Base-by-base conservation (phyloP, 2,888 invertebrate species). In the Andrena haemorrhoa region DNA sequence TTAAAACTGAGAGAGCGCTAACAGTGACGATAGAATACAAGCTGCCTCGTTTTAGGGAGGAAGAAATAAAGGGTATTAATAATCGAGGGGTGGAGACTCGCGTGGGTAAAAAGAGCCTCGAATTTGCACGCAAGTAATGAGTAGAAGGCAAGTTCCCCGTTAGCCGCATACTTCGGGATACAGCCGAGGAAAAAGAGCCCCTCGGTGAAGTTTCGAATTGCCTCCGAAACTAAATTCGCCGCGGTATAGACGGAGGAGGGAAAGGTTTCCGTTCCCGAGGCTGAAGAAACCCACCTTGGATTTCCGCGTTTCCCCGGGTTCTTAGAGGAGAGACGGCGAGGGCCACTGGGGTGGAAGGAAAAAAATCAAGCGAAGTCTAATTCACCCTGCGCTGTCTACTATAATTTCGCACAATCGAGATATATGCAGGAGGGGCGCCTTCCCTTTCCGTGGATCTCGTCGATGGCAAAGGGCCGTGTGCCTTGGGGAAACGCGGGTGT, bases 191-290 rank as follows among this genome's bases (percentile, higher is more conserved):
- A 78, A 74, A 70, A 78, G 23, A 51, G 56, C 63, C 35, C 16
- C 23, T 65, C 8, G 58, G 47, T 26, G 60, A 82, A 86, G 73
- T 82, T 86, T 53, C 53, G 23, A 16, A 70, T 69, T 64, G 73
- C 66, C 66, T 76, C 56, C 33, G 74, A 70, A 82, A 71, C 76
- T 87, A 87, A 87, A 87, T 87, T 70, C 74, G 61, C 80, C 47
- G 23, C 53, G 20, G 23, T n/a, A 7, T 10, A 53, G 53, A 66
- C 53, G 35, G 16, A 31, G 23, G 23, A 53, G 33, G 53, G 56
- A 58, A 68, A 56, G 56, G 65, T 41, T 41, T 47, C 53, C 58
- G 56, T 35, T 63, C 16, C 29, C 16, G 8, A 65, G 60, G 29
- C 33, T 10, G 26, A 51, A 29, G 68, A 82, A 84, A 75, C 75